Evolutionary conservation across 2,797 vertebrate genomes (phyloP).

Genomic region (Sebastes nivosus): DNA sequence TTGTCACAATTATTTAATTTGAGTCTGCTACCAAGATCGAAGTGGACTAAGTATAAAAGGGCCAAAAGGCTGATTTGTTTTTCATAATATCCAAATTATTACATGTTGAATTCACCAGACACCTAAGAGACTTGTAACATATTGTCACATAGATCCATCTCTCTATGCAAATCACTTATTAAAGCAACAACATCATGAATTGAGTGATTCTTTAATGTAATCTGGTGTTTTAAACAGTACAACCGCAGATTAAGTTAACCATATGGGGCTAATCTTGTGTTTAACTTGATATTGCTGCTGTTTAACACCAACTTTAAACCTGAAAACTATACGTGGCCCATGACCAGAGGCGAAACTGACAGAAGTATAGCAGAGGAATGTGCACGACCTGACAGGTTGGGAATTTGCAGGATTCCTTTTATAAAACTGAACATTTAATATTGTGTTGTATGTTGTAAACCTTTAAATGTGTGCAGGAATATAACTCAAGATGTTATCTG

Average conservation of each 20-base stretch:
- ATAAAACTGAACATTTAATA: neutral
- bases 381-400: neutral
- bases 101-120: neutral
- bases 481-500: neutral
- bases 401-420: neutral
- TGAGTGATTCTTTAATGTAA: neutral
- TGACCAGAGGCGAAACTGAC: neutral
- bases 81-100: neutral
- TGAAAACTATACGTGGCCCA: no score
- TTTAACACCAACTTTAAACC: no score
- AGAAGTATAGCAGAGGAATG: neutral
- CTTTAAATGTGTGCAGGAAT: neutral
- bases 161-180: neutral
- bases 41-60: neutral
- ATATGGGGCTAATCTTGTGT: neutral
- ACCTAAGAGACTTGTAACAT: neutral
- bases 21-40: neutral
- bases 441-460: neutral
- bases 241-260: neutral
- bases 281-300: neutral
- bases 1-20: neutral
- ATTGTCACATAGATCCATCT: fast-evolving
- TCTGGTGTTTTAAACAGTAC: neutral
- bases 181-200: neutral
- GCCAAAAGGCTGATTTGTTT: neutral